Conservation (phyloP, 2,888 invertebrate genomes). For the Oligia fasciuncula region DNA sequence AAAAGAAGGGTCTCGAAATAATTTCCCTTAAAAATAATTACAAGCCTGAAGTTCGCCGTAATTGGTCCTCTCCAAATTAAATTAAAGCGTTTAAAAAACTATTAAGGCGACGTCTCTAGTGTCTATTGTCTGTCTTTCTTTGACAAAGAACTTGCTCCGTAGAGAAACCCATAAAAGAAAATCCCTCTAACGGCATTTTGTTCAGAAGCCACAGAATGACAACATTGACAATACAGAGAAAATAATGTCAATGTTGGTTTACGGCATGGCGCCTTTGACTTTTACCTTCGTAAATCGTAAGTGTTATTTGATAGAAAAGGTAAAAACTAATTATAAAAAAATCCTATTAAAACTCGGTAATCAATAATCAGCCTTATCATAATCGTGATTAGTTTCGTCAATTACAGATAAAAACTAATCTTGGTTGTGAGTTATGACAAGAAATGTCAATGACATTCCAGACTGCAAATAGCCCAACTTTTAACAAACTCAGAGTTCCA, state of each 20-base stretch:
- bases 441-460: conserved; percentile 46
- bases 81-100: conserved; percentile 31
- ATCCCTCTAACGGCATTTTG: conserved; percentile 73
- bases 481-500: conserved; percentile 7
- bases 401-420: conserved; percentile 41
- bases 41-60: not conserved
- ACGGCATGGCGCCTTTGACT: conserved; percentile 7
- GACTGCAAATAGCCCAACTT: conserved; percentile 14
- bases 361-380: conserved; percentile 29
- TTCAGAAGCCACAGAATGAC: conserved; percentile 70
- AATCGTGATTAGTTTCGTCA: conserved; percentile 39
- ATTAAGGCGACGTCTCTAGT: conserved; percentile 41
- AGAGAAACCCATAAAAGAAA: conserved; percentile 70
- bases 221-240: conserved; percentile 61
- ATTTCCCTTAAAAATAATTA: conserved; percentile 8
- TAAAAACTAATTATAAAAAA: conserved; percentile 5
- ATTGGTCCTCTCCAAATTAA: conserved; percentile 12
- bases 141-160: conserved; percentile 51
- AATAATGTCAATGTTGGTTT: conserved; percentile 39
- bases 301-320: conserved; percentile 20
- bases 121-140: conserved; percentile 18
- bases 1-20: not conserved
- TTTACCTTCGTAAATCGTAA: conserved; percentile 12
- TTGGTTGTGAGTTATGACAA: conserved; percentile 4
- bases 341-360: conserved; percentile 8